Evolutionary conservation across 2,888 invertebrate species (phyloP).

Genomic region (Cerceris rybyensis): DNA sequence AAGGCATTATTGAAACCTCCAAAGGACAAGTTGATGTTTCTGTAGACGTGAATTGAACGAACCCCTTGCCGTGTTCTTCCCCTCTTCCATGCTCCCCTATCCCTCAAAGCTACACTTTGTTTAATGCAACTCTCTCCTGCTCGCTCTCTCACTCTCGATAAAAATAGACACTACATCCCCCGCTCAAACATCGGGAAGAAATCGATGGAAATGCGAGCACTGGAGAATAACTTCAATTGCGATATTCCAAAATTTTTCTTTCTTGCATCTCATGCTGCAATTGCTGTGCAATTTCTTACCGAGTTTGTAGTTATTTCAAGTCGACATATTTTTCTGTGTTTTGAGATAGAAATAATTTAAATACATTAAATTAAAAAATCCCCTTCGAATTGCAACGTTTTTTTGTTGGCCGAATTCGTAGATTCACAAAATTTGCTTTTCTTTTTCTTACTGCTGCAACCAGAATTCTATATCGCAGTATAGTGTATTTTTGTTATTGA

Average conservation of each 20-base stretch:
- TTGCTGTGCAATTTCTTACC: too few species aligned
- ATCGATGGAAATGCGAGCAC: constrained; percentile 47
- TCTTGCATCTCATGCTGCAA: too few species aligned
- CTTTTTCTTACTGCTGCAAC: too few species aligned
- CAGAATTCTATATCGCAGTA: too few species aligned
- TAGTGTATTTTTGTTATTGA: too few species aligned
- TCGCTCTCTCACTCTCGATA: constrained; percentile 30
- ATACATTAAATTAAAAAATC: too few species aligned
- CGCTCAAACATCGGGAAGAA: constrained; percentile 21
- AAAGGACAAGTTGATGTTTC: constrained; percentile 32
- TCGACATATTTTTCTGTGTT: too few species aligned
- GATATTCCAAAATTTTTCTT: neutral
- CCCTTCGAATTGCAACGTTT: too few species aligned
- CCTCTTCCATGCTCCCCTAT: constrained; percentile 30
- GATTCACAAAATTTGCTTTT: too few species aligned
- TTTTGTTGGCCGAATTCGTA: too few species aligned
- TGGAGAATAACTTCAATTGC: constrained; percentile 32
- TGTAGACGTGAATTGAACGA: constrained; percentile 40
- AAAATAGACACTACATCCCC: constrained; percentile 40
- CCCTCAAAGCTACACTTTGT: constrained; percentile 53
- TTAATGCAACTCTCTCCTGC: constrained; percentile 55
- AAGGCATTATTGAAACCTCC: constrained; percentile 33
- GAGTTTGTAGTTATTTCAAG: too few species aligned
- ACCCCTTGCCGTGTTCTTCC: constrained; percentile 32
- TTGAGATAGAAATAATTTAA: too few species aligned